Evolutionary conservation across 2,113 vertebrate genomes (phyloP).

Genomic region (Rhabdornis inornatus): DNA sequence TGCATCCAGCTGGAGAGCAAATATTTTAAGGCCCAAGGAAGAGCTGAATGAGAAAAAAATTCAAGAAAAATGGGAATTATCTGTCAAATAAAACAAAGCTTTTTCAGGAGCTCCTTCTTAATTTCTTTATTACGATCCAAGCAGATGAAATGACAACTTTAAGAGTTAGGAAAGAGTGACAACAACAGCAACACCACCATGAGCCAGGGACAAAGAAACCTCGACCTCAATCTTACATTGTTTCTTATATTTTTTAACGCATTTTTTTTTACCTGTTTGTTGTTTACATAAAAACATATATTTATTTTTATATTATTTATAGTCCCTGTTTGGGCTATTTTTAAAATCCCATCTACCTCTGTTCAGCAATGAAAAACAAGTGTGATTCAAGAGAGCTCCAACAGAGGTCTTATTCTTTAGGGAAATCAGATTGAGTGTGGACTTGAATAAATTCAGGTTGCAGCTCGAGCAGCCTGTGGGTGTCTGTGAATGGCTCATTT

Average conservation of each 20-base stretch:
- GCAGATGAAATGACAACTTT: slow-evolving; percentile 65
- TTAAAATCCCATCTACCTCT: slow-evolving; percentile 74
- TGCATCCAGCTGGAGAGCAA: background rate
- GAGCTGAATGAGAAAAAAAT: background rate
- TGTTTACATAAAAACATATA: background rate
- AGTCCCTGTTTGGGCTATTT: background rate
- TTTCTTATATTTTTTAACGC: background rate
- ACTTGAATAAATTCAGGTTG: slow-evolving; percentile 73
- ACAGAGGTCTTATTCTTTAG: slow-evolving; percentile 83
- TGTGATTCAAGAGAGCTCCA: slow-evolving; percentile 81
- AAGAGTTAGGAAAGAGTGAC: slow-evolving; percentile 59
- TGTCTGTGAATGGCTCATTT: slow-evolving; percentile 79
- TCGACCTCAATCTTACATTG: background rate
- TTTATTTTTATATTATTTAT: background rate
- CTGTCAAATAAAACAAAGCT: background rate
- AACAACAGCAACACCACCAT: background rate
- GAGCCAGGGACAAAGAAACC: background rate
- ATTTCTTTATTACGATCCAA: slow-evolving; percentile 60
- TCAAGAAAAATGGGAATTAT: background rate
- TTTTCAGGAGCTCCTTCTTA: background rate
- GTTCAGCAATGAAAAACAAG: slow-evolving; percentile 78
- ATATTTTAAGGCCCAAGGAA: background rate
- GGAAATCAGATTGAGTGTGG: slow-evolving; percentile 77
- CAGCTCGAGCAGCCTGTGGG: slow-evolving; percentile 73
- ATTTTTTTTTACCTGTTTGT: no score